Percentiles rank a stretch among this genome's conserved stretches.
Conservation (phyloP, 2,888 invertebrate genomes). For the Pseudococcus jackbeardsleyi region DNA sequence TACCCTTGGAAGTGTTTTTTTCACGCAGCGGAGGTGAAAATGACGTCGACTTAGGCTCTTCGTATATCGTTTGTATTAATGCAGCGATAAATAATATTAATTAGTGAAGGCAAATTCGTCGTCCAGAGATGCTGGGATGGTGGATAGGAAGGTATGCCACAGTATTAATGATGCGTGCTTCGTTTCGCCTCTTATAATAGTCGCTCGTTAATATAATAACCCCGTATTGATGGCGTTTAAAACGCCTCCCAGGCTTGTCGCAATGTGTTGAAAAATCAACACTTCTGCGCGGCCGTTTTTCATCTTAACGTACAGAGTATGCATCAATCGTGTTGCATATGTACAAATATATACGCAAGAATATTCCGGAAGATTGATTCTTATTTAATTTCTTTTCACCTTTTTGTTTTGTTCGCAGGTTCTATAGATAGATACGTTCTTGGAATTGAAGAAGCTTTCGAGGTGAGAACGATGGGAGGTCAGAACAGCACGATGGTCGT, state of each 20-base stretch:
- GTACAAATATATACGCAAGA: neutral
- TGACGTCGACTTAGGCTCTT: neutral
- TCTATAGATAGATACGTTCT: neutral
- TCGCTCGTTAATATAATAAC: neutral
- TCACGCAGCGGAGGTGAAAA: conserved; percentile 16
- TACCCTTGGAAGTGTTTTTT: neutral
- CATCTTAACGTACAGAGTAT: neutral
- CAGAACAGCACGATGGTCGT: neutral
- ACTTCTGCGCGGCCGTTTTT: conserved; percentile 5
- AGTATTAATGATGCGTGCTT: conserved; percentile 3
- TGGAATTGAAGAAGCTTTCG: conserved; percentile 5
- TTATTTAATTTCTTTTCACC: neutral
- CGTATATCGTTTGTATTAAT: neutral
- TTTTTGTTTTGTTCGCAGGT: neutral
- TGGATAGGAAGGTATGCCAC: neutral
- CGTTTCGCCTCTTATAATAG: conserved; percentile 18
- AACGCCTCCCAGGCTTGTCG: conserved; percentile 2
- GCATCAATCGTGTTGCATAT: neutral
- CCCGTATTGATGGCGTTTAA: neutral
- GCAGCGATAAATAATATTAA: conserved; percentile 11
- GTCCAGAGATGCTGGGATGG: neutral
- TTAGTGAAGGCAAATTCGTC: conserved; percentile 5
- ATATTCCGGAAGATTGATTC: neutral
- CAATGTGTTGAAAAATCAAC: conserved; percentile 28
- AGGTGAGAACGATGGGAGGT: neutral